Conservation (phyloP, 2,113 vertebrate species). For the Myotis brandtii region DNA sequence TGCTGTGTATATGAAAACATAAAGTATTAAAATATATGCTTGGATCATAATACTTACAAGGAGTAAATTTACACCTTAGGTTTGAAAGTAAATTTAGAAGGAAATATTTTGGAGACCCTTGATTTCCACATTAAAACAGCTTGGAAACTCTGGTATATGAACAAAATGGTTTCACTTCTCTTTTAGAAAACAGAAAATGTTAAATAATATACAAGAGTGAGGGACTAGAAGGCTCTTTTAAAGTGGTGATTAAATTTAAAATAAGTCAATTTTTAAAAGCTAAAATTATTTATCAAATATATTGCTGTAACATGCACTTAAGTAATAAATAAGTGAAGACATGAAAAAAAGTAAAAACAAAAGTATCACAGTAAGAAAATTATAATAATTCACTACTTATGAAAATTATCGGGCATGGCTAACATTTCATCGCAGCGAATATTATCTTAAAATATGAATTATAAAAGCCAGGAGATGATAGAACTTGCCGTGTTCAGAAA, state of each 20-base stretch:
- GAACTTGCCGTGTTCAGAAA: neutral
- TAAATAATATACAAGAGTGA: neutral
- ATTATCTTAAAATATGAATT: neutral
- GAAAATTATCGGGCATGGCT: neutral
- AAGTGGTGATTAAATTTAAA: neutral
- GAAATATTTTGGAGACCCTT: neutral
- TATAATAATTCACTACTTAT: neutral
- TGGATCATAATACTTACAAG: neutral
- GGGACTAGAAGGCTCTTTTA: neutral
- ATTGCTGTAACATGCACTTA: neutral
- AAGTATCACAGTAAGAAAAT: neutral
- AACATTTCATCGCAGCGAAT: neutral
- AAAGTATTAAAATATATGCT: neutral
- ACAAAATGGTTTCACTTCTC: neutral
- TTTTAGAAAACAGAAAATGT: neutral
- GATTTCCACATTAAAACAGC: neutral
- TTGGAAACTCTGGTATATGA: neutral
- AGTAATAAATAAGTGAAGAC: neutral
- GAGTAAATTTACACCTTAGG: neutral
- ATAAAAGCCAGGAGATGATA: neutral
- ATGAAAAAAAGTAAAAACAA: neutral
- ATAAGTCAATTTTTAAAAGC: neutral
- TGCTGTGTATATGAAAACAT: neutral
- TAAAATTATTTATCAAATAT: neutral
- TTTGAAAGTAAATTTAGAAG: neutral